These are phyloP conservation scores for Eupithecia subfuscata DNA, from an alignment of 2,888 invertebrate species.

Conservation along the genomic window DNA sequence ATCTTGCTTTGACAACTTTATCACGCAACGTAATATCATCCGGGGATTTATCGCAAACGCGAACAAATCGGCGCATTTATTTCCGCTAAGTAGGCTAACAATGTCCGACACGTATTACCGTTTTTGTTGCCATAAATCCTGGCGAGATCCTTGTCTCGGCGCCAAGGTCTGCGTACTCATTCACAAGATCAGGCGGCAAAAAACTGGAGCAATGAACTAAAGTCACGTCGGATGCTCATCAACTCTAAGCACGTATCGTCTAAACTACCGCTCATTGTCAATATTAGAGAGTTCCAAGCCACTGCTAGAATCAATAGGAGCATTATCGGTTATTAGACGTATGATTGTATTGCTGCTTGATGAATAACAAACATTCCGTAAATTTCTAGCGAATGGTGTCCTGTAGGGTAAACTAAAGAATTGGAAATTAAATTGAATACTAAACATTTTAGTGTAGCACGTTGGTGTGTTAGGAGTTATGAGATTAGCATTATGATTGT, in stretches of 20 bases:
- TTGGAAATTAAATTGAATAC: neutral
- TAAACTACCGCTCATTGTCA: conserved; percentile 83
- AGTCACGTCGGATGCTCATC: conserved; percentile 79
- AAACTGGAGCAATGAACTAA: conserved; percentile 82
- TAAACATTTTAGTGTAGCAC: neutral
- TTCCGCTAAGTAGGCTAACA: conserved; percentile 47
- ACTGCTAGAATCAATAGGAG: conserved; percentile 77
- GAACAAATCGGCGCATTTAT: conserved; percentile 46
- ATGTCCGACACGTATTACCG: conserved; percentile 50
- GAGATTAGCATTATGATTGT: neutral
- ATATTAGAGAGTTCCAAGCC: conserved; percentile 78
- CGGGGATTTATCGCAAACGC: conserved; percentile 45
- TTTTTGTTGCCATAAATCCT: conserved; percentile 71
- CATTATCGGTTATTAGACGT: conserved; percentile 74
- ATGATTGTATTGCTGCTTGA: conserved; percentile 68
- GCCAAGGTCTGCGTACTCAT: conserved; percentile 77
- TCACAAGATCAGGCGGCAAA: conserved; percentile 79
- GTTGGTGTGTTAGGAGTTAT: neutral
- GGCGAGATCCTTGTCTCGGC: conserved; percentile 67
- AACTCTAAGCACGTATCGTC: conserved; percentile 77
- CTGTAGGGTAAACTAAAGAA: neutral
- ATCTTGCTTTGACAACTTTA: conserved; percentile 54
- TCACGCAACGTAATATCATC: conserved; percentile 46
- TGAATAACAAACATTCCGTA: conserved; percentile 58
- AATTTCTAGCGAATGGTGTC: neutral